Conservation (phyloP, 2,888 invertebrate species). For the Yponomeuta malinellus region DNA sequence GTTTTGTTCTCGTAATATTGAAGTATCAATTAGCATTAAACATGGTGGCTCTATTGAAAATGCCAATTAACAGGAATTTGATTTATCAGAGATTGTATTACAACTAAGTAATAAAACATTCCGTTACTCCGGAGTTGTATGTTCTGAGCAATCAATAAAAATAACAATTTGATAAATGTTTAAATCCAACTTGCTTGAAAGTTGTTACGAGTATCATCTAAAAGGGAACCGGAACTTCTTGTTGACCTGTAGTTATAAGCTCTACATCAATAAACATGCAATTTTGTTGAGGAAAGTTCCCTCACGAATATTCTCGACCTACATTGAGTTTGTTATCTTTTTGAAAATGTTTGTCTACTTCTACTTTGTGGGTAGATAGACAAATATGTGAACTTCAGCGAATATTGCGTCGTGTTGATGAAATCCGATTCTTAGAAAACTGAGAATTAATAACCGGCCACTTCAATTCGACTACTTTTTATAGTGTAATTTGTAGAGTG, state of each 20-base stretch:
- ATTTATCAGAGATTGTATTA: background rate
- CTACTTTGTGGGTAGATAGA: background rate
- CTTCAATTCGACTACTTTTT: no score
- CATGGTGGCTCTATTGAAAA: background rate
- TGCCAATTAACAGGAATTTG: background rate
- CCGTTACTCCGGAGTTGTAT: background rate
- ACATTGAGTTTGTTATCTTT: slow-evolving; percentile 11
- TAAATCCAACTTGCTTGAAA: background rate
- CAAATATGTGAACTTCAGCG: background rate
- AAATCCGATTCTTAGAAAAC: no score
- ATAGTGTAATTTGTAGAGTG: no score
- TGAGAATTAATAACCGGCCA: no score
- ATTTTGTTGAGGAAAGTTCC: background rate
- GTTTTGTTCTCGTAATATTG: background rate
- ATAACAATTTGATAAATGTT: background rate
- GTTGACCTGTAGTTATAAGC: slow-evolving; percentile 6
- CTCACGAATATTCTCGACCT: background rate
- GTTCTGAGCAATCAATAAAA: background rate
- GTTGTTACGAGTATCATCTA: background rate
- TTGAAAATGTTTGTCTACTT: slow-evolving; percentile 6
- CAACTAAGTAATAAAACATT: no score
- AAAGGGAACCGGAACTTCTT: slow-evolving; percentile 10
- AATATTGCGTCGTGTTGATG: no score
- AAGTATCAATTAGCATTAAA: background rate
- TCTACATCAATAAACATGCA: background rate